Evolutionary conservation across 2,888 invertebrate genomes (phyloP), one percentile per base, ranked within the genome.

Genomic region (Cryptus armator): DNA sequence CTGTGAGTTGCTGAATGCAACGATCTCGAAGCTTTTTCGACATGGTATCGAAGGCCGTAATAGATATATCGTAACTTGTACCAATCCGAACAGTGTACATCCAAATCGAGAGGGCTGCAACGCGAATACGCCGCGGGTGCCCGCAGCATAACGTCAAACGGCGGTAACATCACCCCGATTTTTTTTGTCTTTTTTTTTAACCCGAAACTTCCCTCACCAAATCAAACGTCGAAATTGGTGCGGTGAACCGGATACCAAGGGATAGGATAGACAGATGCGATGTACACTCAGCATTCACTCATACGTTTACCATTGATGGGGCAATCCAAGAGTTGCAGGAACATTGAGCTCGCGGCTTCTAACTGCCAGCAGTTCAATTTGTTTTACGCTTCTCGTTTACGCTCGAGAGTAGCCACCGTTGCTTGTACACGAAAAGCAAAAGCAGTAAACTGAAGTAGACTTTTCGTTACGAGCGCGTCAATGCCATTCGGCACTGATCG

Each of bases 11-110:
- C 51, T 12, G n/a, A 16, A 51, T 16, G 68, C 74, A 83, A 78
- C 83, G 83, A 83, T 83, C 83, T 78, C 83, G 74, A 74, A 83
- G 83, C 83, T 51, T 83, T 83, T 83, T 83, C 74, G 62, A 44
- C 59, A 43, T 66, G 48, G 67, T 68, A 62, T 74, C 74, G 68
- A 77, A 68, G 56, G 37, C 59, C 59, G 59, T 51, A 77, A 44
- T 66, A 46, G 43, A 59, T 75, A 48, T 16, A 24, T 43, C 56
- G 32, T 44, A 37, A 37, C 37, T 37, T 9, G 37, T 9, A 37
- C 37, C 37, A 37, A 32, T 29, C 48, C 37, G 32, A 51, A 51
- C 70, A 51, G 51, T 14, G 51, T 51, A 16, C 16, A 16, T 7
- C 51, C 70, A 51, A 68, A 68, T 46, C 19, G 46, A 68, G 68